Conservation (phyloP, 1,140 invertebrate genomes). For the Pentalonia nigronervosa region DNA sequence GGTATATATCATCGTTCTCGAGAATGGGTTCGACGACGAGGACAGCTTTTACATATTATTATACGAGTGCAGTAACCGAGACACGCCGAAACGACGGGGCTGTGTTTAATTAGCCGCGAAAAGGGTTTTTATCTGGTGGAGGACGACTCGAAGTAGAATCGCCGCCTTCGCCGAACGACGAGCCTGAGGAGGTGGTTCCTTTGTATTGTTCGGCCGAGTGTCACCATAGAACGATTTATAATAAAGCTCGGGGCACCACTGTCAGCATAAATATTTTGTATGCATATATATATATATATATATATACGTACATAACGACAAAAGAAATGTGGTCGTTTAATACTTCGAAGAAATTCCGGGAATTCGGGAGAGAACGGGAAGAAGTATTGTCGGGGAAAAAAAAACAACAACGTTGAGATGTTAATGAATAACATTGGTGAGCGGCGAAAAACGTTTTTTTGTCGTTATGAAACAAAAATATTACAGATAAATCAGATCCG, state of each 20-base stretch:
- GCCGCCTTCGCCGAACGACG: not conserved
- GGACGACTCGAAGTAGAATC: not conserved
- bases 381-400: not conserved
- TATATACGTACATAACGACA: not conserved
- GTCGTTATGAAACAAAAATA: not conserved
- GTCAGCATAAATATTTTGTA: not conserved
- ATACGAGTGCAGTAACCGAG: too few species aligned
- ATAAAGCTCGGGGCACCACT: not conserved
- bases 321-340: not conserved
- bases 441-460: not conserved
- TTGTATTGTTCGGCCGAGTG: not conserved
- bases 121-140: slow-evolving; percentile 42
- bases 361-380: not conserved
- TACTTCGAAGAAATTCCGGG: not conserved
- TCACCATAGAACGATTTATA: slow-evolving; percentile 37
- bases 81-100: not conserved
- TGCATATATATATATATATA: not conserved
- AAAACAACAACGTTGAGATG: not conserved
- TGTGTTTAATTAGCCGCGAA: slow-evolving; percentile 55
- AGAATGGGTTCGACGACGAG: too few species aligned
- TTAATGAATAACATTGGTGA: not conserved
- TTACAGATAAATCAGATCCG: not conserved
- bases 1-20: not conserved
- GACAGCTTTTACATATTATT: too few species aligned
- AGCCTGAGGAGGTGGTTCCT: not conserved